Evolutionary conservation across 1,140 invertebrate genomes (phyloP).

Genomic region (Protaetia brevitarsis): DNA sequence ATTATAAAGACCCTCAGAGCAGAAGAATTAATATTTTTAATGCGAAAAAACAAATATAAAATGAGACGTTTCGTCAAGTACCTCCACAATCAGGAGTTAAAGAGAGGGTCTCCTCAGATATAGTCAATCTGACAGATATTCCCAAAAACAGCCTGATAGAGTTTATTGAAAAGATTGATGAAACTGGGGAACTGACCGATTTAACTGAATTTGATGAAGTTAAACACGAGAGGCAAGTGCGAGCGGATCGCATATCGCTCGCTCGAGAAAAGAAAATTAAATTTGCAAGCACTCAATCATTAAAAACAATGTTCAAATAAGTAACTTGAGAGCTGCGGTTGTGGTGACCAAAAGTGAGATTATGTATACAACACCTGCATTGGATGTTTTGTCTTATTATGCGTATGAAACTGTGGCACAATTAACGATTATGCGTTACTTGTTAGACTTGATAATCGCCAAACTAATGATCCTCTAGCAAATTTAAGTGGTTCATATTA

Average conservation of each 20-base stretch:
- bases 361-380: constrained; percentile 49
- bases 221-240: constrained; percentile 51
- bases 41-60: constrained; percentile 59
- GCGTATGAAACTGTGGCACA: constrained; percentile 71
- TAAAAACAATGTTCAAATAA: constrained; percentile 49
- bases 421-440: constrained; percentile 66
- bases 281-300: constrained; percentile 48
- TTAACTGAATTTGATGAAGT: constrained; percentile 53
- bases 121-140: constrained; percentile 28
- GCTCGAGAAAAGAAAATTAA: constrained; percentile 55
- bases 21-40: constrained; percentile 63
- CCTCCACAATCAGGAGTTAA: constrained; percentile 39
- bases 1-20: constrained; percentile 53
- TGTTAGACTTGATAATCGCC: constrained; percentile 59
- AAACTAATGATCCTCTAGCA: constrained; percentile 55
- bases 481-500: constrained; percentile 55
- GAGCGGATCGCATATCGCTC: constrained; percentile 54
- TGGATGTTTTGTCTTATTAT: constrained; percentile 65
- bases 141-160: constrained; percentile 48
- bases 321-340: constrained; percentile 47
- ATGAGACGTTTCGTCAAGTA: constrained; percentile 48
- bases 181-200: constrained; percentile 57
- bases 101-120: constrained; percentile 45
- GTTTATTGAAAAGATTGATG: constrained; percentile 54
- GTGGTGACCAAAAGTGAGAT: constrained; percentile 49